Conservation (phyloP, 2,888 invertebrate species). For the Drosophila stalkeri region DNA sequence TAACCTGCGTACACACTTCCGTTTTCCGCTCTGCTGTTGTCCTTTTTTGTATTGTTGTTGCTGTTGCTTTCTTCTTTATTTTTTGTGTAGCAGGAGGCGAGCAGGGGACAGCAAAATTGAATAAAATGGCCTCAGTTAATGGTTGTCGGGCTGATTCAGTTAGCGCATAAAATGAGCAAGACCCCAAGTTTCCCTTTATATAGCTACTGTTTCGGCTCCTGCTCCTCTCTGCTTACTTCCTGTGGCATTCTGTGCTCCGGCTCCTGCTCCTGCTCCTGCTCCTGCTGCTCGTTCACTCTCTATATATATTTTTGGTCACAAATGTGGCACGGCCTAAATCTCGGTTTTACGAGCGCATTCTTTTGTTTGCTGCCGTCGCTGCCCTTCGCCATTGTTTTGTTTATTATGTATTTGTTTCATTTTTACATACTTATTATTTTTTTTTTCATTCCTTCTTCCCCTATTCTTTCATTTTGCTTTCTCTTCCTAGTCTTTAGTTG, state of each 20-base stretch:
- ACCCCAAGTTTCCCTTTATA: constrained; percentile 36
- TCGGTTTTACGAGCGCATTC: constrained; percentile 79
- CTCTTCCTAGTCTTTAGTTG: constrained; percentile 67
- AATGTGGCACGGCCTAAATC: constrained; percentile 80
- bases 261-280: background rate
- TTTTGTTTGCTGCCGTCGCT: constrained; percentile 58
- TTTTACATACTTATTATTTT: constrained; percentile 69
- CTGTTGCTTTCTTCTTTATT: constrained; percentile 8
- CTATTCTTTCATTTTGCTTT: constrained; percentile 12
- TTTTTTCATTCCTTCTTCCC: constrained; percentile 7
- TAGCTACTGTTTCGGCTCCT: constrained; percentile 3
- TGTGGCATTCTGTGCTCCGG: constrained; percentile 28
- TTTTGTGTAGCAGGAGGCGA: background rate
- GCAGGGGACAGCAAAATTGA: constrained; percentile 68
- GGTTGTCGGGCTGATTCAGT: constrained; percentile 80
- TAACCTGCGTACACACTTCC: constrained; percentile 80
- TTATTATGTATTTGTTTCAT: constrained; percentile 79
- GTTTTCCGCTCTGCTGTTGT: constrained; percentile 53
- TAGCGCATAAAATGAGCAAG: constrained; percentile 79
- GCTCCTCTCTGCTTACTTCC: constrained; percentile 36
- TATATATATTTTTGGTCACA: constrained; percentile 68
- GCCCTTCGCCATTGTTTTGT: constrained; percentile 74
- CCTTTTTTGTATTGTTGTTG: constrained; percentile 43
- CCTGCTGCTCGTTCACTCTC: background rate
- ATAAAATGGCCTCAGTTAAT: constrained; percentile 81